Conservation (phyloP, 2,113 vertebrate species). For the Myodes glareolus region DNA sequence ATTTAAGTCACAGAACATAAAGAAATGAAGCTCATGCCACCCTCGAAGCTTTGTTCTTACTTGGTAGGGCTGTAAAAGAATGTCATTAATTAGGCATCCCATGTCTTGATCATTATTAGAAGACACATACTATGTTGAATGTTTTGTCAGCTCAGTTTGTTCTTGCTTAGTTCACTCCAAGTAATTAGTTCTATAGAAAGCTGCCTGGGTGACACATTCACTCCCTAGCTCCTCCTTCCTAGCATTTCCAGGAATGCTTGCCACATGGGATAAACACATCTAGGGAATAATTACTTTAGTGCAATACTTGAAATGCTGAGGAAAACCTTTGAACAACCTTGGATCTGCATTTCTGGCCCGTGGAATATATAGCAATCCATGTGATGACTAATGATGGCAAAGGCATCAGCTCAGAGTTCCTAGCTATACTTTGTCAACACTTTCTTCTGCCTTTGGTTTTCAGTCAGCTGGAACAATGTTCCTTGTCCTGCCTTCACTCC, state of each 20-base stretch:
- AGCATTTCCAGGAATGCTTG: neutral
- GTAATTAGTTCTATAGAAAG: slow-evolving; percentile 25
- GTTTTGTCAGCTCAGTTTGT: neutral
- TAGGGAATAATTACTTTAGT: neutral
- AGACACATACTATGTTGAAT: neutral
- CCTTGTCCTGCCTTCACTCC: neutral
- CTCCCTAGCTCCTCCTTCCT: neutral
- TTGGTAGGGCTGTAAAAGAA: neutral
- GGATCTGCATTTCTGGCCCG: neutral
- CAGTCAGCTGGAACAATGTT: neutral
- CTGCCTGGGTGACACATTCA: neutral
- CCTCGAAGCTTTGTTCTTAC: neutral
- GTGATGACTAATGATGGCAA: neutral
- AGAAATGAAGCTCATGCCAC: neutral
- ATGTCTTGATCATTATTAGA: neutral
- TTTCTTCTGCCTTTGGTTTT: neutral
- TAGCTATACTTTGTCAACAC: neutral
- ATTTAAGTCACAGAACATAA: neutral
- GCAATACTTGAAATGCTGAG: neutral
- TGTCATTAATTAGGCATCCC: neutral
- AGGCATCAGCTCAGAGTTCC: neutral
- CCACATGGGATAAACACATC: neutral
- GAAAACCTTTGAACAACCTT: neutral
- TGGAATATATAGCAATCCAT: neutral
- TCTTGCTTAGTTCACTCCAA: neutral